A percentile compares a stretch with the other conserved stretches of the same genome.
phyloP scores from a whole-genome alignment of 2,113 vertebrate genomes.

The Baryphthengus martii region DNA sequence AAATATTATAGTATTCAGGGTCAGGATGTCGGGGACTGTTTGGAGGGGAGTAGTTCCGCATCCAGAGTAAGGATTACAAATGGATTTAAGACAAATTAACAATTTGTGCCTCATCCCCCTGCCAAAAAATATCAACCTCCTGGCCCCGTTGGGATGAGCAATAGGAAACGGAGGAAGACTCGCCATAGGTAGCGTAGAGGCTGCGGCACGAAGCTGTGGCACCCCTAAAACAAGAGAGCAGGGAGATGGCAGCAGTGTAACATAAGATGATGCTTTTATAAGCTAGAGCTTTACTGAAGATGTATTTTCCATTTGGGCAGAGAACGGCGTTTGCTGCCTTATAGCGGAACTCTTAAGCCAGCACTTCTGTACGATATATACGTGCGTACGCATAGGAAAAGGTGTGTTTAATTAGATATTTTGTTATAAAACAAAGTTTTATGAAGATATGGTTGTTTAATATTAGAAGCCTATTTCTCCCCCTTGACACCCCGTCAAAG shows the following conservation, averaged over 20 bases:
- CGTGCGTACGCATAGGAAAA: slow-evolving; percentile 60
- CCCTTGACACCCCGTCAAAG: slow-evolving; percentile 26
- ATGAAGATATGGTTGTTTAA: slow-evolving; percentile 76
- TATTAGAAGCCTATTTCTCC: slow-evolving; percentile 68
- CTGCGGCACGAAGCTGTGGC: not conserved
- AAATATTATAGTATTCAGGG: slow-evolving; percentile 66
- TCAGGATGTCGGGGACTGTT: slow-evolving; percentile 34
- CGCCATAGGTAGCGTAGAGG: not conserved
- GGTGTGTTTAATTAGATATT: slow-evolving; percentile 78
- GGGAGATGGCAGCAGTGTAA: slow-evolving; percentile 12
- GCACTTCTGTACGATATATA: slow-evolving; percentile 67
- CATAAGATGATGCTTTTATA: slow-evolving; percentile 46
- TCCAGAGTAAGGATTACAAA: slow-evolving; percentile 36
- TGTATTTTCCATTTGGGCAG: slow-evolving; percentile 53
- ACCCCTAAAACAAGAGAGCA: not conserved
- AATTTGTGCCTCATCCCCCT: slow-evolving; percentile 14
- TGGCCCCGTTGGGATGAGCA: slow-evolving; percentile 1
- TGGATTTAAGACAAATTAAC: slow-evolving; percentile 32
- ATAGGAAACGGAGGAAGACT: slow-evolving; percentile 24
- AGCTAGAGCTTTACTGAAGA: slow-evolving; percentile 51
- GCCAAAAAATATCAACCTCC: slow-evolving; percentile 12
- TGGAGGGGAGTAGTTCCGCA: slow-evolving; percentile 21
- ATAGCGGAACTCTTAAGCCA: slow-evolving; percentile 58
- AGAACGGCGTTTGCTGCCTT: slow-evolving; percentile 33
- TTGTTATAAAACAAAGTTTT: slow-evolving; percentile 80